Evolutionary conservation across 2,888 invertebrate species (phyloP), one percentile per base, ranked within the genome.

Genomic region (Encarsia formosa): DNA sequence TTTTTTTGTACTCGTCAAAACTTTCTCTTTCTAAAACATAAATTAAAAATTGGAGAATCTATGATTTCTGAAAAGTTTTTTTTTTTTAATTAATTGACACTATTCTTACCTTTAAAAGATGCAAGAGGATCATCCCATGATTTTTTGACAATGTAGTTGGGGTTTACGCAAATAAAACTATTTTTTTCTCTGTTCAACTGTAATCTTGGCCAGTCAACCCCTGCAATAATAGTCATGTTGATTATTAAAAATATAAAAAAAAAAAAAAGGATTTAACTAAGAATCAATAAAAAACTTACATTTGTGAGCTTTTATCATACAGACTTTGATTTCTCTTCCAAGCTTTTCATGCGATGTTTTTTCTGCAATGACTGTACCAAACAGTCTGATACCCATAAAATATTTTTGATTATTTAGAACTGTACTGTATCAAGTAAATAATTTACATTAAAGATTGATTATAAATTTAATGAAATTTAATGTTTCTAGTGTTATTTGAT

Each of bases 321-420:
- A 57, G 23, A 73, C 49, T 59, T 59, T 66, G 9, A 73, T 61
- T 59, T 73, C 73, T 49, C 73, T 62, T 11, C 61, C 65, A 9
- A 63, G 11, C 40, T 68, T 71, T 11, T 38, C 13, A 26, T 71
- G 67, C 1, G 24, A 47, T 0, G 68, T 68, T 52, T 65, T 60
- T 39, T 68, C 68, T 3, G 70, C 63, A 43, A 66, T 38, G 5
- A 73, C 61, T n/a, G 65, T 51, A 11, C 73, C 73, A 58, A 66
- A 73, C 13, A 73, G 56, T 24, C 67, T 57, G 3, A 72, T 49
- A 22, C 60, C 61, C 5, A 69, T 6, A 42, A 61, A 66, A 52
- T 73, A 73, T 22, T 58, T 51, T 19, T 51, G 50, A 15, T 47
- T 61, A 5, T 67, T 56, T 8, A 60, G 6, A 11, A 35, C 52